Evolutionary conservation across 2,888 invertebrate genomes (phyloP), one percentile per base, ranked within the genome.

Genomic region (Athripsodes cinereus): DNA sequence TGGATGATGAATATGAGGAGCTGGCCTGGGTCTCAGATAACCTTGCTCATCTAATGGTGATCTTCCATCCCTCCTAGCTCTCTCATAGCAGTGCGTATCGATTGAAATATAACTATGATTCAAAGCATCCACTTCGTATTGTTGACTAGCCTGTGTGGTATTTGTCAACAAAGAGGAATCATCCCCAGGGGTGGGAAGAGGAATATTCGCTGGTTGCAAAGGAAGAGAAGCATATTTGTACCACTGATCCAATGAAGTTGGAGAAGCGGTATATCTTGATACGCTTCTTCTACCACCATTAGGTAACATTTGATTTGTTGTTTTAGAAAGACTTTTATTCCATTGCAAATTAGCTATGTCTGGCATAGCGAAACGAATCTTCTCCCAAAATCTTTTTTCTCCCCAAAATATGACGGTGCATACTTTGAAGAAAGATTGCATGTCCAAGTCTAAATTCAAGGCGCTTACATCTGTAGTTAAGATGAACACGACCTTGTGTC

Each of bases 321-420:
- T 79, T 64, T 80, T 70, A 63, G 73, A 72, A 62, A 78, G 78
- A 55, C 60, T 62, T 66, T 81, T 80, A 69, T 83, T 83, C 78
- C 82, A 83, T 68, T 82, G 79, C 66, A 83, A 77, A 69, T 82
- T 83, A 55, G 81, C 76, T 65, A 79, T 77, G 65, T 94, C 93
- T 60, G 92, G 92, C 84, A 92, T 86, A 55, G 90, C 86, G 74
- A 81, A 84, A 63, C 88, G 82, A 64, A 94, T 80, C 74, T 92
- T 92, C 67, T 91, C 90, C 93, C 93, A 94, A 76, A 94, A 94
- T 67, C 89, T 81, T 67, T 87, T 87, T 73, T 93, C 92, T 64
- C 88, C 88, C 86, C 88, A 89, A 64, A 87, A 81, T 64, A 87
- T 80, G 53, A 86, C 85, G 35, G 85, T 82, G 76, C 89, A 83